Evolutionary conservation across 2,797 vertebrate genomes (phyloP).

Genomic region (Tadarida brasiliensis): DNA sequence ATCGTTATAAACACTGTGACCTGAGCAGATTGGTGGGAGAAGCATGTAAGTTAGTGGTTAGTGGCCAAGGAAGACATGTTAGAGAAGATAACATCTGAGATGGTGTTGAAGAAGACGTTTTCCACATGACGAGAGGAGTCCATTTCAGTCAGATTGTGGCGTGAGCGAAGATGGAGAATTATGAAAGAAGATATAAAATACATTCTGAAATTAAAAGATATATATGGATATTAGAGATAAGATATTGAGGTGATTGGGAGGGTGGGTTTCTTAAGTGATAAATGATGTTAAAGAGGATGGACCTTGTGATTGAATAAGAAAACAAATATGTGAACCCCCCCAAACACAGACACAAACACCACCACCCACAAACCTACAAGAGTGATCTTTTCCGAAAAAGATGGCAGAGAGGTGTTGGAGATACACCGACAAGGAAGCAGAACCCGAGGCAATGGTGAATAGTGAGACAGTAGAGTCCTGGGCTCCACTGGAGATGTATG

Average conservation of each 20-base stretch:
- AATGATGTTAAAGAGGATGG: background rate
- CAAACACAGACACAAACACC: background rate
- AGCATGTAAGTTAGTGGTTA: background rate
- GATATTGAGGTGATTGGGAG: background rate
- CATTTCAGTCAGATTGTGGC: background rate
- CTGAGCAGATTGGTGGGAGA: background rate
- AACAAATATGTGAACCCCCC: background rate
- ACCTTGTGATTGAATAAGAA: background rate
- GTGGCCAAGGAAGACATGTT: background rate
- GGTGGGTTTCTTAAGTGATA: background rate
- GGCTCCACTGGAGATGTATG: accelerated
- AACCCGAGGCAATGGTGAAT: background rate
- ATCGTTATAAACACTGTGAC: background rate
- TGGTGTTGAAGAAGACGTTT: background rate
- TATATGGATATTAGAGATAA: background rate
- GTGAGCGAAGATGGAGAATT: background rate
- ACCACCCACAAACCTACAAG: background rate
- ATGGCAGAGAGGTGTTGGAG: background rate
- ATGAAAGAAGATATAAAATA: background rate
- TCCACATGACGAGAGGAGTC: background rate
- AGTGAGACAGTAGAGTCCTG: background rate
- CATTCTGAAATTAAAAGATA: background rate
- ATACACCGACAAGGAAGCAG: background rate
- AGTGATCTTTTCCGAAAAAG: background rate
- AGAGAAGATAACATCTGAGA: background rate